phyloP scores from a whole-genome alignment of 2,113 vertebrate species.

The Muntiacus muntjak region DNA sequence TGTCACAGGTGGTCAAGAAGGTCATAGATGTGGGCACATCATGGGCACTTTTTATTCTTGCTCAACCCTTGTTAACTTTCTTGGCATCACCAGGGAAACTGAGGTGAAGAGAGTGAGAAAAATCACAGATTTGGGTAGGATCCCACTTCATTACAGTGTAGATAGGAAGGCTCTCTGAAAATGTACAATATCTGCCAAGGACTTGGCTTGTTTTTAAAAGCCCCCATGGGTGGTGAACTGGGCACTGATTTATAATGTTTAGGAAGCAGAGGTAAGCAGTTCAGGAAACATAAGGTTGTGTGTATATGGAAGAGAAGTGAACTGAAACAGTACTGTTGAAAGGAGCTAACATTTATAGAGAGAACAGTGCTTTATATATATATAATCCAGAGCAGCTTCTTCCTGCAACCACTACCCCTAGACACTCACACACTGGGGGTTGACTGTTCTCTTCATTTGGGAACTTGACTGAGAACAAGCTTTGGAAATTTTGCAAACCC shows the following conservation, averaged over 20 bases:
- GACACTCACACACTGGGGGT: neutral
- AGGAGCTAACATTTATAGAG: neutral
- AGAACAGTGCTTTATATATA: neutral
- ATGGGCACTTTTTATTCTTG: neutral
- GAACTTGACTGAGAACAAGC: neutral
- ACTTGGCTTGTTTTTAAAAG: constrained; percentile 1
- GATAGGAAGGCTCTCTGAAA: neutral
- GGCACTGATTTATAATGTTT: neutral
- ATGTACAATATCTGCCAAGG: neutral
- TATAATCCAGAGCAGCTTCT: neutral
- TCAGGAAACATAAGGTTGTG: neutral
- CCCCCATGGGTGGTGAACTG: neutral
- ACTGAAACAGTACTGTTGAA: neutral
- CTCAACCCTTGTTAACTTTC: neutral
- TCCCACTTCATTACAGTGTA: neutral
- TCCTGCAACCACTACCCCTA: neutral
- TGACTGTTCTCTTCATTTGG: neutral
- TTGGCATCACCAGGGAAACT: neutral
- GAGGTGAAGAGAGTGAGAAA: constrained; percentile 11
- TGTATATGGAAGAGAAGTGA: neutral
- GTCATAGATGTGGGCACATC: neutral
- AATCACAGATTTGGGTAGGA: neutral
- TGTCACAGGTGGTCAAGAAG: neutral
- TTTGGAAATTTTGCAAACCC: neutral
- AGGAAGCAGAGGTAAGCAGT: neutral